Base-by-base conservation (phyloP, 2,797 vertebrate genomes). In the Onychomys torridus region DNA sequence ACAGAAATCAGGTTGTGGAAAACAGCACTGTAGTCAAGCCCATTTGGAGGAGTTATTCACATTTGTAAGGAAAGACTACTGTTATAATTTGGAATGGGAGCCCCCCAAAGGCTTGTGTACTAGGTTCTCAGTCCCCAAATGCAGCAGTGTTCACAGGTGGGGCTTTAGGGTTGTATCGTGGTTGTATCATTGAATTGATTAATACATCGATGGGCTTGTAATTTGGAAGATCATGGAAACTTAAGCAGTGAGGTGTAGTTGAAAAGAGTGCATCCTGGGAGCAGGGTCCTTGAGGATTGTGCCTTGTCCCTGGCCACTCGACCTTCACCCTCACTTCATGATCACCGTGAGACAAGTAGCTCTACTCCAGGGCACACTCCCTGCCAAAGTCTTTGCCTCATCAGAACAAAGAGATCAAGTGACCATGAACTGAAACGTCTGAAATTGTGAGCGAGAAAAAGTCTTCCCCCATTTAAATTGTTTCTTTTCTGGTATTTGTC, bases 1-100 rank as follows among this genome's bases (percentile, higher is more conserved):
- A 84, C 17, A 89, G 79, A 91, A 90, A 78, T 71, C 27, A 78
- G 83, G 8, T 14, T 87, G 84, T 71, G 49, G 43, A 90, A 78
- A 67, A 78, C 95, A 34, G 65, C 67, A 71, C 16, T 71, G 4
- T 77, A 3, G 55, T 69, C 93, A n/a, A 91, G 52, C 67, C n/a
- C 57, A 14, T 32, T 91, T 76, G 23, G 10, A 5, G 10, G 27
- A 71, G 71, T 49, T 25, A 83, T 81, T 95, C 43, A 69, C 16
- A 75, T 17, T 7, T 69, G 8, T 69, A 69, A 69, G 65, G 16
- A 3, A 69, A 63, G 37, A 79, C 37, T 73, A 17, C 65, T 49
- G 16, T 17, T 63, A 37, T 52, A 6, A 29, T n/a, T 78, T 8
- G 40, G 46, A 52, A 49, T 9, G 9, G 32, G 34, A 67, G 9